Percentiles rank a stretch among this genome's conserved stretches.
These are phyloP conservation scores for Pollachius pollachius DNA, from an alignment of 2,113 vertebrate genomes.

Conservation along the genomic window DNA sequence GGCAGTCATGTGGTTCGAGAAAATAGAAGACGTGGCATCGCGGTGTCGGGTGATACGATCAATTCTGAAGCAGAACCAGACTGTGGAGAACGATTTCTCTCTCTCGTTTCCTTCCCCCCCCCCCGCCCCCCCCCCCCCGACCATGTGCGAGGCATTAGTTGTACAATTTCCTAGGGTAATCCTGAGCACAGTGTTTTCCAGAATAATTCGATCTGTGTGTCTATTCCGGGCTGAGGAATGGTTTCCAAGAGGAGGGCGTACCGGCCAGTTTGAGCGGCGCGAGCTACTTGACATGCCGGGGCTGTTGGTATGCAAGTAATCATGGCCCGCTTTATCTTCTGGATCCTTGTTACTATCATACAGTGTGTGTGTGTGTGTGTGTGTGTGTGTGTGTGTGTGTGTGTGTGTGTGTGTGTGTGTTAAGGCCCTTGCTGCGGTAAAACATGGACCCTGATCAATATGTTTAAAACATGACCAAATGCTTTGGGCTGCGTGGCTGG, in stretches of 20 bases:
- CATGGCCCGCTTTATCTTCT: slow-evolving; percentile 62
- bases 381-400: too few species aligned
- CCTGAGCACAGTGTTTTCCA: slow-evolving; percentile 8
- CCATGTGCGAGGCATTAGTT: too few species aligned
- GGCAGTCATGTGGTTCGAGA: slow-evolving; percentile 30
- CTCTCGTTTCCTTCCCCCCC: slow-evolving; percentile 15
- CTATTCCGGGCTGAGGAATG: slow-evolving; percentile 26
- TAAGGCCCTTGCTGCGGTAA: too few species aligned
- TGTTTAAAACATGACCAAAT: too few species aligned
- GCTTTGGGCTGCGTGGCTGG: too few species aligned
- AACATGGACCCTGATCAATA: too few species aligned
- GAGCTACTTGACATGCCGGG: too few species aligned
- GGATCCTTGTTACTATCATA: slow-evolving; percentile 60
- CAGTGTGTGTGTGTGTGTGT: slow-evolving; percentile 68
- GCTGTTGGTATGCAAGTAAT: slow-evolving; percentile 59
- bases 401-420: slow-evolving; percentile 46
- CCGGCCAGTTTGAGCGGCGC: slow-evolving; percentile 29
- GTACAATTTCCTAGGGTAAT: slow-evolving; percentile 5
- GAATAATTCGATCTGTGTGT: slow-evolving; percentile 8
- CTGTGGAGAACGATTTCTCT: slow-evolving; percentile 51
- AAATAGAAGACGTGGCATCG: slow-evolving; percentile 54
- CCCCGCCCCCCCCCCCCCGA: too few species aligned
- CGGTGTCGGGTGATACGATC: slow-evolving; percentile 60
- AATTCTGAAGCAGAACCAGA: slow-evolving; percentile 50
- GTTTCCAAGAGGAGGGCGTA: slow-evolving; percentile 35